A percentile compares a stretch with the other conserved stretches of the same genome.
These are phyloP conservation scores for Coregonus sp. DNA, from an alignment of 2,797 vertebrate genomes.

Conservation along the genomic window DNA sequence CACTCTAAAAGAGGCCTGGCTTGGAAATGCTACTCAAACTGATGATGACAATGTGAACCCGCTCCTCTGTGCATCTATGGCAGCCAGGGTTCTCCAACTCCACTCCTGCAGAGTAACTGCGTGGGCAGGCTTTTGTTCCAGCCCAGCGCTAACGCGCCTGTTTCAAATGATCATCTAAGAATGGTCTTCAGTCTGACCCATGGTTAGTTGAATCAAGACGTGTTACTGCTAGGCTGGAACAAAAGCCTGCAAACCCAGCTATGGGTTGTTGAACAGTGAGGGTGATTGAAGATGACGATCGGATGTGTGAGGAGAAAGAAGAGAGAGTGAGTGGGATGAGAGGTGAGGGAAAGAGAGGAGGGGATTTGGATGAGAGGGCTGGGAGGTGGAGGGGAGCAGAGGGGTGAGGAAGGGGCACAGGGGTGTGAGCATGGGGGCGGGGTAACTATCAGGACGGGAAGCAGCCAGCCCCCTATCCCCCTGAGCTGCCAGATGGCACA, in stretches of 20 bases:
- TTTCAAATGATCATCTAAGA: slow-evolving; percentile 11
- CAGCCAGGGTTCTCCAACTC: not conserved
- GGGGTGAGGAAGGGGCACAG: slow-evolving; percentile 22
- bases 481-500: slow-evolving; percentile 73
- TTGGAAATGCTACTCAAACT: slow-evolving; percentile 74
- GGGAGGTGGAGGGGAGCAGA: slow-evolving; percentile 31
- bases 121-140: slow-evolving; percentile 1
- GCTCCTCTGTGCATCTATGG: slow-evolving; percentile 29
- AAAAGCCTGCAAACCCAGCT: not conserved
- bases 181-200: not conserved
- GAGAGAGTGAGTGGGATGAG: slow-evolving; percentile 1
- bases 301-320: not conserved
- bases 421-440: slow-evolving; percentile 46
- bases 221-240: not conserved
- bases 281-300: no score
- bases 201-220: not conserved
- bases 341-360: not conserved
- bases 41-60: slow-evolving; percentile 59
- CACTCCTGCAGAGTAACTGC: not conserved
- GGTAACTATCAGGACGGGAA: slow-evolving; percentile 65
- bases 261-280: not conserved
- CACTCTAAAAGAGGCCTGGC: slow-evolving; percentile 70
- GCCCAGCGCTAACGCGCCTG: not conserved
- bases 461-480: slow-evolving; percentile 58
- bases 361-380: slow-evolving; percentile 4